Conservation (phyloP, 2,113 vertebrate species). For the Mionectes macconnelli region DNA sequence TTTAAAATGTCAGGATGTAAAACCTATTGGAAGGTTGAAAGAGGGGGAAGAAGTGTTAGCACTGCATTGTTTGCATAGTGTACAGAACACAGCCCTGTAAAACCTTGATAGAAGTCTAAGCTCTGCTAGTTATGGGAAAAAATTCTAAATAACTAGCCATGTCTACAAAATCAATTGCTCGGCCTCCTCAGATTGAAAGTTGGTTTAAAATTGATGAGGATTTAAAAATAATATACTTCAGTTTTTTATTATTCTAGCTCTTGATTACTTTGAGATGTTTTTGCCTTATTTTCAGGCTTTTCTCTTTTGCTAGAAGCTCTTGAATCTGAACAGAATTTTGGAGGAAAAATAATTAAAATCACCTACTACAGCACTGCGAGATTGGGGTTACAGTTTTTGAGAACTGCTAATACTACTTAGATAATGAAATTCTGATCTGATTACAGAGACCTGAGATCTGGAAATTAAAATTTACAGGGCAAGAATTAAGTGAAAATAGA, state of each 20-base stretch:
- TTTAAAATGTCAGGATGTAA: not conserved
- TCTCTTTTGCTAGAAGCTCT: not conserved
- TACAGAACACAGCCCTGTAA: not conserved
- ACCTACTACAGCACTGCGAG: not conserved
- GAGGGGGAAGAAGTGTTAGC: not conserved
- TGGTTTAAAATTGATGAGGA: not conserved
- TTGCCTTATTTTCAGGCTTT: not conserved
- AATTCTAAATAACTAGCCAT: not conserved
- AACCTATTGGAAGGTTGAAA: not conserved
- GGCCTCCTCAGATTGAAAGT: not conserved
- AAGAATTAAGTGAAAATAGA: not conserved
- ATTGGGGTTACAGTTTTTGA: not conserved
- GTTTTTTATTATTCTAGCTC: not conserved
- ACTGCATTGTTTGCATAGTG: not conserved
- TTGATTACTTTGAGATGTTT: not conserved
- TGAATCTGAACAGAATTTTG: not conserved
- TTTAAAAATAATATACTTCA: not conserved
- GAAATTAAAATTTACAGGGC: not conserved
- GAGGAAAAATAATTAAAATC: not conserved
- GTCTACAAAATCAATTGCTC: not conserved
- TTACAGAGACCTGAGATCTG: not conserved
- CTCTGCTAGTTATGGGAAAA: not conserved
- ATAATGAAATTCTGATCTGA: not conserved
- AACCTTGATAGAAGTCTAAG: not conserved
- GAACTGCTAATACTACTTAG: not conserved